These are phyloP conservation scores for Ancistrus triradiatus DNA, from an alignment of 2,113 vertebrate species.

Conservation along the genomic window DNA sequence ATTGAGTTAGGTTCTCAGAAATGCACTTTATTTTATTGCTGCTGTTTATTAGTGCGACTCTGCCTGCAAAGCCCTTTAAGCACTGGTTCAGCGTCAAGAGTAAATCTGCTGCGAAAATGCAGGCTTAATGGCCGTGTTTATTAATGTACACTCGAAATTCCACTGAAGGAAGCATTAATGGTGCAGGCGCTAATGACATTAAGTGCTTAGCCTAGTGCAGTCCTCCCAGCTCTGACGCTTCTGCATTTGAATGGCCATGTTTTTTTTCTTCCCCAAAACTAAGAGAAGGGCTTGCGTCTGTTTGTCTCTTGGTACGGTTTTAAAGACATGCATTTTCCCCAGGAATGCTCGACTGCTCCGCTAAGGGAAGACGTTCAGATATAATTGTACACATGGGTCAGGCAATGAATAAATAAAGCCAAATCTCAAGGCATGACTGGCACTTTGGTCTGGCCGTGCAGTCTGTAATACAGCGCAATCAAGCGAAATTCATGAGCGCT, in stretches of 20 bases:
- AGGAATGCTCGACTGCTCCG: constrained; percentile 38
- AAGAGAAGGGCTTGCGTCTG: constrained; percentile 15
- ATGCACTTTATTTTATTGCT: constrained; percentile 19
- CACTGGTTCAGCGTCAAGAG: constrained; percentile 25
- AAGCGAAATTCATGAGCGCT: constrained; percentile 16
- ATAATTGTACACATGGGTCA: constrained; percentile 51
- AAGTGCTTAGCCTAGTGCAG: constrained; percentile 55
- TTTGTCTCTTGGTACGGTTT: constrained; percentile 41
- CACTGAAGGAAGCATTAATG: constrained; percentile 62
- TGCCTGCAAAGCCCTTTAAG: constrained; percentile 24
- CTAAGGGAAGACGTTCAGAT: constrained; percentile 50
- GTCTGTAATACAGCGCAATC: constrained; percentile 20
- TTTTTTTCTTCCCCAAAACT: constrained; percentile 40
- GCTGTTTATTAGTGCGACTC: constrained; percentile 13
- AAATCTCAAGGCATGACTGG: constrained; percentile 53
- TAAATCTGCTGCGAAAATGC: constrained; percentile 42
- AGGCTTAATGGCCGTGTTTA: constrained; percentile 58
- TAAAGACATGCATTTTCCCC: constrained; percentile 18
- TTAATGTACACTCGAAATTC: constrained; percentile 61
- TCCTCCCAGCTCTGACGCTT: constrained; percentile 46
- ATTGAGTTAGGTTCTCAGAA: constrained; percentile 29
- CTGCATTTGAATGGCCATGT: constrained; percentile 49
- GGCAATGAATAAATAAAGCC: constrained; percentile 58
- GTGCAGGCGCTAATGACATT: constrained; percentile 61
- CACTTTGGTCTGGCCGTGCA: background rate